Percentiles rank a stretch among this genome's conserved stretches.
Conservation (phyloP, 2,113 vertebrate genomes). For the human region DNA sequence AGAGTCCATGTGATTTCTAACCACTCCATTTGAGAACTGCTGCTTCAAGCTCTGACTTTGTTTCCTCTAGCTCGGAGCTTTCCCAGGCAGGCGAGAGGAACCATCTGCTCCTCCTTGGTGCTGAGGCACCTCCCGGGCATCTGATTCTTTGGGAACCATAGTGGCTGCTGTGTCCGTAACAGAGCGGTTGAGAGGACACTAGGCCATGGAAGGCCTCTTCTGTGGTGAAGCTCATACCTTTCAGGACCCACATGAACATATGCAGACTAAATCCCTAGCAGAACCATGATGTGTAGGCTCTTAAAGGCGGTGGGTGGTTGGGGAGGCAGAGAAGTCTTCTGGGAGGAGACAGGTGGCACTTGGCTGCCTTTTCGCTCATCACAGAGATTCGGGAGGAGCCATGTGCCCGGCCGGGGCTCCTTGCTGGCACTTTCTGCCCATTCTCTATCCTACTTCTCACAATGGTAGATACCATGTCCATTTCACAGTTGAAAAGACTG, state of each 20-base stretch:
- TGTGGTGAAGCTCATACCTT: neutral
- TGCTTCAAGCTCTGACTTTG: neutral
- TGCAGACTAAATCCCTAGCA: neutral
- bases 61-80: neutral
- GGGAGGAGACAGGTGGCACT: neutral
- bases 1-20: too few species aligned
- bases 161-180: neutral
- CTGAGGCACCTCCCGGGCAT: neutral
- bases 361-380: neutral
- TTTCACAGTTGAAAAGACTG: neutral
- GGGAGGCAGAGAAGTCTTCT: neutral
- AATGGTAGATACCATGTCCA: neutral
- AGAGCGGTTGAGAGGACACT: neutral
- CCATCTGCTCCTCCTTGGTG: neutral
- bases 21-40: neutral
- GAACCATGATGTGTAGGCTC: rapidly evolving
- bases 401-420: rapidly evolving
- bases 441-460: neutral
- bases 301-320: neutral
- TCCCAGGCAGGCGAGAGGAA: neutral
- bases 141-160: neutral
- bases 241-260: neutral
- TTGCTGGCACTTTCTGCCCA: neutral
- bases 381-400: neutral
- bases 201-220: neutral